Percentiles rank a stretch among this genome's conserved stretches.
Conservation (phyloP, 2,797 vertebrate genomes). For the Lithobates pipiens region DNA sequence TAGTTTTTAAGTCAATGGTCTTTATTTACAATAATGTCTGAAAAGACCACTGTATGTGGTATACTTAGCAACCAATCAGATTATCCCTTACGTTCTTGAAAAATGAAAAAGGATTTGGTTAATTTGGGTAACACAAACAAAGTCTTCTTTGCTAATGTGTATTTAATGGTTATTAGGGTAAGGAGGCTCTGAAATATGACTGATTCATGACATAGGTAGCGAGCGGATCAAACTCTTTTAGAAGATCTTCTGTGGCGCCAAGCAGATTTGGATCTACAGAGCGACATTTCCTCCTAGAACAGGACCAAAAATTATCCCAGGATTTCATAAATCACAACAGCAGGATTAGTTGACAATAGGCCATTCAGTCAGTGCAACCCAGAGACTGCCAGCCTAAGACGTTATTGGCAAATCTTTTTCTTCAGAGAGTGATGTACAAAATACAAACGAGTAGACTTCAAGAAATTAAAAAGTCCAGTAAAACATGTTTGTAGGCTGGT, state of each 20-base stretch:
- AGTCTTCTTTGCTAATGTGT: neutral
- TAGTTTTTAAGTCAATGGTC: too few species aligned
- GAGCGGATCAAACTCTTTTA: neutral
- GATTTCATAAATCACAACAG: slow-evolving; percentile 27
- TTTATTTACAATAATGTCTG: neutral
- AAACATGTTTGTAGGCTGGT: neutral
- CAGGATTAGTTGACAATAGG: slow-evolving; percentile 38
- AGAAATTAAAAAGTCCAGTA: neutral
- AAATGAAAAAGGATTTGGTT: too few species aligned
- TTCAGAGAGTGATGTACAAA: slow-evolving; percentile 6
- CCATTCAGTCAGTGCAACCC: slow-evolving; percentile 6
- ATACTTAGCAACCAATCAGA: neutral
- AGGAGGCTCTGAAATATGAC: neutral
- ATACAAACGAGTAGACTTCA: neutral
- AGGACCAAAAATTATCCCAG: slow-evolving; percentile 14
- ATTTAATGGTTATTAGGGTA: neutral
- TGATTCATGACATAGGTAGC: neutral
- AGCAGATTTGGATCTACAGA: neutral
- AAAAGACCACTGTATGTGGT: neutral
- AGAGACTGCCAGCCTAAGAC: neutral
- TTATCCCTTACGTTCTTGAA: neutral
- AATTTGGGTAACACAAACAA: neutral
- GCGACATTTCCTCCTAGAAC: neutral
- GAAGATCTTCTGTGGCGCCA: slow-evolving; percentile 5
- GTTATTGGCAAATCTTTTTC: neutral